Evolutionary conservation across 2,113 vertebrate genomes (phyloP).

Genomic region (Ictalurus furcatus): DNA sequence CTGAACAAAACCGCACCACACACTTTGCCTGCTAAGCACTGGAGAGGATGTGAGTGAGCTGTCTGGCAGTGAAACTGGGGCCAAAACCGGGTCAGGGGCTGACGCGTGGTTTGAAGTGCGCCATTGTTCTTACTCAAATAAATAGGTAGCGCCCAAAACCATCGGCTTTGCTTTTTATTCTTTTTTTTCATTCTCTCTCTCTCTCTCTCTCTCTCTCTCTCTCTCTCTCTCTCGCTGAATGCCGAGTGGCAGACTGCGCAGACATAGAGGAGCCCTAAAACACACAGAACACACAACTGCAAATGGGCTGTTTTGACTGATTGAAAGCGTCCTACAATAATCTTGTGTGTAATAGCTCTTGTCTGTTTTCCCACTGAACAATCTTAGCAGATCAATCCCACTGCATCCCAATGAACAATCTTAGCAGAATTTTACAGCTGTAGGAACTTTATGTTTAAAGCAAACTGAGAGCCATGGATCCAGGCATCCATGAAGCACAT

Average conservation of each 20-base stretch:
- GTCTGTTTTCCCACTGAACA: conserved; percentile 6
- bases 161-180: conserved; percentile 34
- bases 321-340: neutral
- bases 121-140: conserved; percentile 50
- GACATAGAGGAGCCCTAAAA: conserved; percentile 38
- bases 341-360: neutral
- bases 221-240: neutral
- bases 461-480: neutral
- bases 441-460: neutral
- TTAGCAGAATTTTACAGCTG: neutral
- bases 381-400: neutral
- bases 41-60: conserved; percentile 34
- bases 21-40: conserved; percentile 46
- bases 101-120: conserved; percentile 43
- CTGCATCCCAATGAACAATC: too few species aligned
- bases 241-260: conserved; percentile 20
- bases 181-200: conserved; percentile 23
- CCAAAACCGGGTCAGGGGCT: conserved; percentile 45
- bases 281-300: conserved; percentile 23
- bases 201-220: conserved; percentile 9
- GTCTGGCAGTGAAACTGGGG: conserved; percentile 31
- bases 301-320: conserved; percentile 15
- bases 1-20: conserved; percentile 60
- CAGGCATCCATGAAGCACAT: neutral
- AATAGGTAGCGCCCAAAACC: conserved; percentile 53